A percentile compares a stretch with the other conserved stretches of the same genome.
phyloP scores from a whole-genome alignment of 64 coral and sea anemone species.

The Montipora cactus region DNA sequence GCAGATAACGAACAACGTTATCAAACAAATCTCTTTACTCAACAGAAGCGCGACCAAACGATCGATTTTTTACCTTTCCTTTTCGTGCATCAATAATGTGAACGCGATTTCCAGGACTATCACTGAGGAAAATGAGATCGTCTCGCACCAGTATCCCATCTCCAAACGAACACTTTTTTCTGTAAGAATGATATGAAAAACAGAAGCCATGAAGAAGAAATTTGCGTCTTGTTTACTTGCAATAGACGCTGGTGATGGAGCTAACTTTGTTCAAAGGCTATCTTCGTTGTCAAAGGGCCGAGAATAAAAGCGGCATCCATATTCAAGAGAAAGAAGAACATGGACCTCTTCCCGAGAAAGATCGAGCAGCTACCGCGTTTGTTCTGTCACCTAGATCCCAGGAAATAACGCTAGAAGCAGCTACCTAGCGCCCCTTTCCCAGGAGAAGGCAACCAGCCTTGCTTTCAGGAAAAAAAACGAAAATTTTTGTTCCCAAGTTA shows the following conservation, averaged over 20 bases:
- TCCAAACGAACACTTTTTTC: conserved; percentile 13
- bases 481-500: no score
- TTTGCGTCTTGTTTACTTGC: no score
- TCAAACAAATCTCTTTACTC: no score
- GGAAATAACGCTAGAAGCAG: no score
- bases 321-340: not conserved
- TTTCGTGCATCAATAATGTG: conserved; percentile 49
- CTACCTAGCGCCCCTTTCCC: not conserved
- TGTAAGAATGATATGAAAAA: not conserved
- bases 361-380: no score
- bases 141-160: not conserved
- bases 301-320: not conserved
- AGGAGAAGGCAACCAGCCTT: not conserved
- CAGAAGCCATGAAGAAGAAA: no score
- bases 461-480: not conserved
- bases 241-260: no score
- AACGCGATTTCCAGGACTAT: conserved; percentile 28
- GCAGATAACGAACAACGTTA: not conserved
- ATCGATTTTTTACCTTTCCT: not conserved
- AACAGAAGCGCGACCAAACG: not conserved
- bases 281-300: no score
- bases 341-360: no score
- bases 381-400: no score
- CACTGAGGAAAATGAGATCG: conserved; percentile 40
- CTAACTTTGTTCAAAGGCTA: no score